Conservation (phyloP, 2,113 vertebrate genomes). For the Nibea coibor region DNA sequence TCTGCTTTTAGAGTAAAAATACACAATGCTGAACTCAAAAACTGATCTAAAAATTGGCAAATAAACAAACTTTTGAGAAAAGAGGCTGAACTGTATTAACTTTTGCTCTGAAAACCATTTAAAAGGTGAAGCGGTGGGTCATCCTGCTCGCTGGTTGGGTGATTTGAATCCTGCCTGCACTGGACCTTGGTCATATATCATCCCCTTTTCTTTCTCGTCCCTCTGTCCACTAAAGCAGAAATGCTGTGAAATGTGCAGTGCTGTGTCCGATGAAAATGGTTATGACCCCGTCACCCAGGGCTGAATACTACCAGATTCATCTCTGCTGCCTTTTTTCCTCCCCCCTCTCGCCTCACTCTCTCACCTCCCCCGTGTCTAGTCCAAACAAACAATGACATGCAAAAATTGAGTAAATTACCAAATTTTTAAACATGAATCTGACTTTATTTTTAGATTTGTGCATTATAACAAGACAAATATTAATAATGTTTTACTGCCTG, state of each 20-base stretch:
- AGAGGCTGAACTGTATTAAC: background rate
- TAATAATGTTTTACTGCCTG: background rate
- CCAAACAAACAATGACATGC: background rate
- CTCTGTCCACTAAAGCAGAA: constrained; percentile 32
- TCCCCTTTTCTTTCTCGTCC: background rate
- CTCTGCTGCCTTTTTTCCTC: background rate
- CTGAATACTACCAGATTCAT: constrained; percentile 5
- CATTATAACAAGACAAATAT: background rate
- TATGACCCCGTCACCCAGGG: constrained; percentile 25
- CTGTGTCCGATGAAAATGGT: constrained; percentile 19
- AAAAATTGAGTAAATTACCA: background rate
- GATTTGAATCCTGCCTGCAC: constrained; percentile 6
- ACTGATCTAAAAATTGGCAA: background rate
- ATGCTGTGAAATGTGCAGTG: constrained; percentile 28
- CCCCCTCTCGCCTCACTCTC: background rate
- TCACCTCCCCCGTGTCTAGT: background rate
- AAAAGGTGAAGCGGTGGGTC: constrained; percentile 7
- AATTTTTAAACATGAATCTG: background rate
- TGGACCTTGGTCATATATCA: constrained; percentile 23
- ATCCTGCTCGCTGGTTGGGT: background rate
- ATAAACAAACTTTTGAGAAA: background rate
- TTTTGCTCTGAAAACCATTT: constrained; percentile 3
- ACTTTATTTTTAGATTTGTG: background rate
- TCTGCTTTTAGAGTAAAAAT: background rate
- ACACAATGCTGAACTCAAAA: background rate